These are phyloP conservation scores for Lagorchestes hirsutus DNA, from an alignment of 2,797 vertebrate species.

Conservation along the genomic window DNA sequence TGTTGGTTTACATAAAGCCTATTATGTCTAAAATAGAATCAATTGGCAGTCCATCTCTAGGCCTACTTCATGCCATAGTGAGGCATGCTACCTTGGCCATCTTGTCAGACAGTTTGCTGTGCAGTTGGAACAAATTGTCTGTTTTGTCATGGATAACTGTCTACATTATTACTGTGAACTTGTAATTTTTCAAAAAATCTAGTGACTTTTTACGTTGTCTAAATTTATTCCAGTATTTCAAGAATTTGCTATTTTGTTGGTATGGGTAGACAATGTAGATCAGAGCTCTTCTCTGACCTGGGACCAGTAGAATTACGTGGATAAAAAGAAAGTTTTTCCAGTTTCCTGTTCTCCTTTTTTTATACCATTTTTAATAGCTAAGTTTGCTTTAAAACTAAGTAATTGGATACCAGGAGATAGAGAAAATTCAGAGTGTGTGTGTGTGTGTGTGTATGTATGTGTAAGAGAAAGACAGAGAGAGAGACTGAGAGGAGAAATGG, in stretches of 20 bases:
- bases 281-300: neutral
- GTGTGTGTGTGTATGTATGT: accelerated
- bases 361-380: neutral
- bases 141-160: neutral
- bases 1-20: conserved; percentile 31
- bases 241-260: neutral
- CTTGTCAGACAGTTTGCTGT: conserved; percentile 9
- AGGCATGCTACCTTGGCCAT: conserved; percentile 23
- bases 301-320: conserved; percentile 32
- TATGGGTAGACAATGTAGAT: conserved; percentile 18
- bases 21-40: neutral
- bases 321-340: conserved; percentile 1
- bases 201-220: conserved; percentile 47
- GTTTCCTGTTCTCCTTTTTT: neutral
- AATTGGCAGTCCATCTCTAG: neutral
- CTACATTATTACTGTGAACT: neutral
- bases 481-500: neutral
- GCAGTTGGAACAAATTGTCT: conserved; percentile 29
- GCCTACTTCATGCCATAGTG: neutral
- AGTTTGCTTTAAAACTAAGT: neutral
- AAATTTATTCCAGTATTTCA: conserved; percentile 39
- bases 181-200: conserved; percentile 20
- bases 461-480: neutral
- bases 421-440: neutral
- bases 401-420: neutral